Conservation (phyloP, 23 tunicate species). For the Pegea sp. region DNA sequence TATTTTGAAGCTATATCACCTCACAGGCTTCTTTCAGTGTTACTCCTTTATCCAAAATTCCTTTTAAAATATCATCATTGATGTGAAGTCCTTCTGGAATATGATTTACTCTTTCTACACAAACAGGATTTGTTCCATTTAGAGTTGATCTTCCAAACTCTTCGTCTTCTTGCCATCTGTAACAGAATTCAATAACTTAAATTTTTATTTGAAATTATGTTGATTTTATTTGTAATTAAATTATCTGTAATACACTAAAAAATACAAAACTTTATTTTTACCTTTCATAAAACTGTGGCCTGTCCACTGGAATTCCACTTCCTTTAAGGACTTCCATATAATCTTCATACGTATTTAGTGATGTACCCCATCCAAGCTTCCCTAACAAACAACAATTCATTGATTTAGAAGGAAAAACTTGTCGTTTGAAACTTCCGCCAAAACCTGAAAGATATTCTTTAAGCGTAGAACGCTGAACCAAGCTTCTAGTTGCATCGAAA, state of each 20-base stretch:
- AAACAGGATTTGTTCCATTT: slow-evolving; percentile 9
- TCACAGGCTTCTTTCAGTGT: background rate
- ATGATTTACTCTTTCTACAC: background rate
- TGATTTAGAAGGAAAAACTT: no score
- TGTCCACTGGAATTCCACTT: background rate
- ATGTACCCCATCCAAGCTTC: background rate
- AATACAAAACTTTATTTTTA: background rate
- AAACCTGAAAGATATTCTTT: background rate
- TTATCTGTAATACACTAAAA: background rate
- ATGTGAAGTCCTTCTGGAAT: background rate
- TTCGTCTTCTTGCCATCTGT: slow-evolving; percentile 10
- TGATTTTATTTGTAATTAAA: background rate
- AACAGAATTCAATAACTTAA: background rate
- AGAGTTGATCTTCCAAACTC: slow-evolving; percentile 3
- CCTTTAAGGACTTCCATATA: background rate
- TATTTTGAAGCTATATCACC: no score
- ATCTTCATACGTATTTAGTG: background rate
- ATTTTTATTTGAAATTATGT: background rate
- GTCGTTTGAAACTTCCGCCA: no score
- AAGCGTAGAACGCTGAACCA: background rate
- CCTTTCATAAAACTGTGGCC: background rate
- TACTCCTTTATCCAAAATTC: background rate
- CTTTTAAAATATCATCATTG: background rate
- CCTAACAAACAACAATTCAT: no score
- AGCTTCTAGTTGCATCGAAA: background rate